Conservation (phyloP, 2,888 invertebrate genomes). For the Diploptera punctata region DNA sequence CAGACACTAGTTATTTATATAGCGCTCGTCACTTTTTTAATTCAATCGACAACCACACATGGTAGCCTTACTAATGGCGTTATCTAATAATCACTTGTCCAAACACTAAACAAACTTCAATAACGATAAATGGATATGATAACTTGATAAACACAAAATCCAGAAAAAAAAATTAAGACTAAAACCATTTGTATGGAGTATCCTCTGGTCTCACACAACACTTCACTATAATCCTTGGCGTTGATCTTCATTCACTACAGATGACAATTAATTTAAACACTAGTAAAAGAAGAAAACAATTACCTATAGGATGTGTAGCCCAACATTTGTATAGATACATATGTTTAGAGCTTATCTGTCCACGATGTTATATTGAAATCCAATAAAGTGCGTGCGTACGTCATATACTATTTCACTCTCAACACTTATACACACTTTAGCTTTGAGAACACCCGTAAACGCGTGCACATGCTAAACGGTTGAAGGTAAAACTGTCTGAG, state of each 20-base stretch:
- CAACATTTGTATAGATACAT: constrained; percentile 68
- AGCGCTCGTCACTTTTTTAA: not conserved
- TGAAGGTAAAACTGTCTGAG: constrained; percentile 42
- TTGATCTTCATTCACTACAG: constrained; percentile 16
- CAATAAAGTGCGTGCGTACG: constrained; percentile 4
- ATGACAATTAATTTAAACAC: not conserved
- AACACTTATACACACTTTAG: constrained; percentile 23
- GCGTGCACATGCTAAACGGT: constrained; percentile 35
- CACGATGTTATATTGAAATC: not conserved
- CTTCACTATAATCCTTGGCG: constrained; percentile 3
- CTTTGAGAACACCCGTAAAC: constrained; percentile 1
- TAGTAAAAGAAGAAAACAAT: constrained; percentile 43
- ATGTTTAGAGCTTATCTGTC: constrained; percentile 48
- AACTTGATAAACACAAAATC: not conserved
- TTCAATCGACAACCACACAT: too few relatives aligned
- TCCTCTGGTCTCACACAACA: not conserved
- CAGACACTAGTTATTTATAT: not conserved
- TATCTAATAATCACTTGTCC: not conserved
- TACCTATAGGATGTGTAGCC: constrained; percentile 72
- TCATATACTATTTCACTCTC: constrained; percentile 21
- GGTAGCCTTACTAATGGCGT: too few relatives aligned
- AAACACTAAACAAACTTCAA: not conserved
- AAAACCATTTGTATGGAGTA: too few relatives aligned
- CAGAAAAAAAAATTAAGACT: too few relatives aligned
- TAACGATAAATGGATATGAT: not conserved